Evolutionary conservation across 2,113 vertebrate genomes (phyloP), one percentile per base, ranked within the genome.

Genomic region (Amphiprion percula): DNA sequence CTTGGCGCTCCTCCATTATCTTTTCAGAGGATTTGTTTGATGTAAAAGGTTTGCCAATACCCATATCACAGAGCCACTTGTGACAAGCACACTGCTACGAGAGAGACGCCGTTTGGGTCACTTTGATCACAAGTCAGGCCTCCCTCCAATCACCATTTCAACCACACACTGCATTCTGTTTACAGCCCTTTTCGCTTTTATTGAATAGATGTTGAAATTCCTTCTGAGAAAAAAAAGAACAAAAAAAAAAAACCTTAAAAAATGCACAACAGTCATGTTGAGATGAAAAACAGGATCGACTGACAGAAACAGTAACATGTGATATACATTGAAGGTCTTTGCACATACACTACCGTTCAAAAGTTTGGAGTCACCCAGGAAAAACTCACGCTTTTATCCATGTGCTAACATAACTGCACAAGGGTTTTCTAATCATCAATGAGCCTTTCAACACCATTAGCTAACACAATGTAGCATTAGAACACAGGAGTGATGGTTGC

Each of bases 121-220:
- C 80, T 88, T 82, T 88, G 83, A 80, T 75, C 74, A 65, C 41
- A 73, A 73, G 59, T 68, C 76, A 65, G 63, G 66, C 75, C 24
- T 73, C 73, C 23, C 74, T 87, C 74, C 79, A 81, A 80, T 90
- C 77, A 87, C 26, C 46, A 90, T 87, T 74, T 88, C 77, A 91
- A 92, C 72, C n/a, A 92, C 87, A 91, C 90, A 88, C 72, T 77
- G 73, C 62, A 83, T 90, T 91, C 86, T 84, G 82, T 91, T 93
- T 81, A 82, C 87, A 93, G 92, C 92, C 90, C 91, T 93, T 88
- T 91, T 89, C 37, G 62, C 64, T 80, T 94, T 94, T 93, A 91
- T 91, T 93, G 86, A 91, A 88, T 81, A 83, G 83, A 91, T 85
- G 83, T 83, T 85, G 52, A 85, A 84, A 87, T 54, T 79, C 69